These are phyloP conservation scores for Isotomurus palustris DNA, from an alignment of 2,888 invertebrate species.

Conservation along the genomic window DNA sequence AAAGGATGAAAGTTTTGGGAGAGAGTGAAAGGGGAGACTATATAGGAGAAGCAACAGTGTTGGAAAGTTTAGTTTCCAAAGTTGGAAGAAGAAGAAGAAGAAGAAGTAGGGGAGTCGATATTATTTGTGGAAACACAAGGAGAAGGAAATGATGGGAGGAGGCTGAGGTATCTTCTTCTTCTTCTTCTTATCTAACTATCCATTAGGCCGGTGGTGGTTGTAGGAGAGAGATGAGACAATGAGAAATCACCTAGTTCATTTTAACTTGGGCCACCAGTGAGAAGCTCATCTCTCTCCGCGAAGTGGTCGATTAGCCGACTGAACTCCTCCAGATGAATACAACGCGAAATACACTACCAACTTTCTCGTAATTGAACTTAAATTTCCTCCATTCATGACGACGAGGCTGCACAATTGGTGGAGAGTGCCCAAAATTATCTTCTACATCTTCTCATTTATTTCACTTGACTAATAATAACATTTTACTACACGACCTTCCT, in stretches of 20 bases:
- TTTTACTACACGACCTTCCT: neutral
- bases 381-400: neutral
- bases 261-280: neutral
- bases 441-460: neutral
- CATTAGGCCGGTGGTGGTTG: conserved; percentile 1
- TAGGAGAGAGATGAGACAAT: conserved; percentile 14
- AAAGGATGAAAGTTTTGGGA: no score
- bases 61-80: no score
- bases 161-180: neutral
- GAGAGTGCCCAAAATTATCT: neutral
- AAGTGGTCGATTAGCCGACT: conserved; percentile 7
- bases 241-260: conserved; percentile 22
- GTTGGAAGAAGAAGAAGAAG: no score
- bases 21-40: no score
- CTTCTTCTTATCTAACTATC: no score
- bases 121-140: neutral
- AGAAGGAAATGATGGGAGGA: neutral
- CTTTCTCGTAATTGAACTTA: neutral
- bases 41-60: no score
- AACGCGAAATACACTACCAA: neutral
- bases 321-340: neutral
- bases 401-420: no score
- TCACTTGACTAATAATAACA: conserved; percentile 4
- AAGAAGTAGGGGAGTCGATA: neutral
- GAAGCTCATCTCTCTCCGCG: neutral